phyloP scores from a whole-genome alignment of 1,140 invertebrate genomes.

The Doryteuthis pealeii region DNA sequence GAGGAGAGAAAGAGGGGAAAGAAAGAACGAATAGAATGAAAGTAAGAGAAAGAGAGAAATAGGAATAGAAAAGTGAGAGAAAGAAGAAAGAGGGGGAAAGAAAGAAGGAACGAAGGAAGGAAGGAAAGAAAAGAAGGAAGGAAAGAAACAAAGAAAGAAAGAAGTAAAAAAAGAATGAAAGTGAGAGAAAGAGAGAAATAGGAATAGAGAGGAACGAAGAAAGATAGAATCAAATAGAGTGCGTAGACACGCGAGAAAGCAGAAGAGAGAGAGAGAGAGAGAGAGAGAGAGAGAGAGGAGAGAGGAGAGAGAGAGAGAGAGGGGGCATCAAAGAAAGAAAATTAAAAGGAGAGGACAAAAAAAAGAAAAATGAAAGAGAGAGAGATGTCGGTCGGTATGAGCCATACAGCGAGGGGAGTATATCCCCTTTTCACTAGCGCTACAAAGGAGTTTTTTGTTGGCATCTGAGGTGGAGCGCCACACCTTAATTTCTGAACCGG shows the following conservation, averaged over 20 bases:
- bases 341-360: no score
- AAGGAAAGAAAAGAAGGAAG: not conserved
- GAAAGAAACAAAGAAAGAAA: not conserved
- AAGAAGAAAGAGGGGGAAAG: not conserved
- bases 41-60: not conserved
- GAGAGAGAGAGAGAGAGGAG: not conserved
- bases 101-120: not conserved
- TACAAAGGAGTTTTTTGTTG: no score
- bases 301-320: not conserved
- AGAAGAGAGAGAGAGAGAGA: not conserved
- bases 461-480: no score
- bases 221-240: not conserved
- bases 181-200: not conserved
- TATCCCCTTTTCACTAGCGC: no score
- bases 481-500: no score
- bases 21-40: not conserved
- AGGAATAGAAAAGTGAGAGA: not conserved
- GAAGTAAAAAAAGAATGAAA: not conserved
- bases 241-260: not conserved
- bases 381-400: no score
- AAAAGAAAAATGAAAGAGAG: no score
- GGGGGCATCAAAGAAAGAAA: no score
- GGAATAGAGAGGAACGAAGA: not conserved
- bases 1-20: not conserved
- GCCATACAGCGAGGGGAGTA: no score